Conservation (phyloP, 1,140 invertebrate genomes). For the Idris sp. region DNA sequence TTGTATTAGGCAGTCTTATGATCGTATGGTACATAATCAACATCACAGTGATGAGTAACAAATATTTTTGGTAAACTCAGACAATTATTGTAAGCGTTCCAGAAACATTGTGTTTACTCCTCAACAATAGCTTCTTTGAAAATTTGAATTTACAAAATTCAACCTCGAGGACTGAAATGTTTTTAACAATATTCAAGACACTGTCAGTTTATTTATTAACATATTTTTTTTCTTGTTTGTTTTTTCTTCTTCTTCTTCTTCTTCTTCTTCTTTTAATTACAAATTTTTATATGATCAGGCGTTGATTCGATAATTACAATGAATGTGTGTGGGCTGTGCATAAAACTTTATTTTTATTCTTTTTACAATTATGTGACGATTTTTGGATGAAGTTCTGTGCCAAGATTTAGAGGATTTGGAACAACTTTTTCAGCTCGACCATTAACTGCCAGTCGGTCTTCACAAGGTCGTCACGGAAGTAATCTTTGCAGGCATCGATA, state of each 20-base stretch:
- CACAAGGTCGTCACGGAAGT: slow-evolving; percentile 97
- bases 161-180: slow-evolving; percentile 12
- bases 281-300: slow-evolving; percentile 15
- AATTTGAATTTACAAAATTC: slow-evolving; percentile 41
- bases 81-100: too few relatives aligned
- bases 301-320: slow-evolving; percentile 35
- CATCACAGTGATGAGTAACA: slow-evolving; percentile 5
- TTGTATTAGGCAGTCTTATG: slow-evolving; percentile 54
- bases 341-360: slow-evolving; percentile 35
- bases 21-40: slow-evolving; percentile 35
- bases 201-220: slow-evolving; percentile 9
- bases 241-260: too few relatives aligned
- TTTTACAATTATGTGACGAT: slow-evolving; percentile 42
- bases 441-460: slow-evolving; percentile 99
- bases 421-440: slow-evolving; percentile 98
- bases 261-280: slow-evolving; percentile 11
- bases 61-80: too few relatives aligned
- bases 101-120: too few relatives aligned
- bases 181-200: slow-evolving; percentile 11
- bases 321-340: slow-evolving; percentile 26
- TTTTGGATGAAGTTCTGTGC: neutral
- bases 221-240: too few relatives aligned
- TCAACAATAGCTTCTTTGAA: too few relatives aligned
- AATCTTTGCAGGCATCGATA: slow-evolving; percentile 99
- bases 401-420: slow-evolving; percentile 95